Base-by-base conservation (phyloP, 2,888 invertebrate genomes). In the Nomada flava region DNA sequence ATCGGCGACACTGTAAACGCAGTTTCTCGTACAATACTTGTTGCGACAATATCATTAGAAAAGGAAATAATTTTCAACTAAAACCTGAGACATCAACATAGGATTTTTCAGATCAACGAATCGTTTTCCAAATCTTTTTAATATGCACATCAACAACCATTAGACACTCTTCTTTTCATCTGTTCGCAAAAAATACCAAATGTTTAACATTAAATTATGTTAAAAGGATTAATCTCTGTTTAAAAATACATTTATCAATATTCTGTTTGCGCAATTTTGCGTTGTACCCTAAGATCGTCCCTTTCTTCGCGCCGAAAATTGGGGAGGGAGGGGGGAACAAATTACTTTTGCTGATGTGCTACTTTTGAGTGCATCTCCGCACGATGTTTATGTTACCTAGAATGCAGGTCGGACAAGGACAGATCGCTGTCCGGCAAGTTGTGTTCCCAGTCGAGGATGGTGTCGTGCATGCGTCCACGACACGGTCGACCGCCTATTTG, bases 381-480 rank as follows among this genome's bases (percentile, higher is more conserved):
- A 26, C 20, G 29, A 7, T 2, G 23, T 44, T 36, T 18, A 36
- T 44, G n/a, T 84, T 94, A 98, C 98, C 96, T 97, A 65, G 98
- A 97, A 94, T 98, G 97, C 94, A 97, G 96, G 87, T 98, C 96
- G 0, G 98, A 97, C 94, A 97, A 95, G 71, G 96, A 95, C 42
- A 98, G 94, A 93, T 98, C 98, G 90, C 96, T 95, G 87, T 97
- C 97, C 0, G 99, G 99, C 84, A 99, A 95, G 93, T 96, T 97
- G 92, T 98, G 97, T 91, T 99, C 99, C 99, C 99, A 99, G 94
- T 99, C 99, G 57, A 99, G 95, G 78, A 99, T 97, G 18, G 97
- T 98, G 93, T 99, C 99, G 86, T 96, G 95, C 72, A 99, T 94
- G 86, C 96, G 95, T 1, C 99, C 99, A 64, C 99, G 96, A 91